These are phyloP conservation scores for Gadopsis marmoratus DNA, from an alignment of 2,797 vertebrate genomes.

Conservation along the genomic window DNA sequence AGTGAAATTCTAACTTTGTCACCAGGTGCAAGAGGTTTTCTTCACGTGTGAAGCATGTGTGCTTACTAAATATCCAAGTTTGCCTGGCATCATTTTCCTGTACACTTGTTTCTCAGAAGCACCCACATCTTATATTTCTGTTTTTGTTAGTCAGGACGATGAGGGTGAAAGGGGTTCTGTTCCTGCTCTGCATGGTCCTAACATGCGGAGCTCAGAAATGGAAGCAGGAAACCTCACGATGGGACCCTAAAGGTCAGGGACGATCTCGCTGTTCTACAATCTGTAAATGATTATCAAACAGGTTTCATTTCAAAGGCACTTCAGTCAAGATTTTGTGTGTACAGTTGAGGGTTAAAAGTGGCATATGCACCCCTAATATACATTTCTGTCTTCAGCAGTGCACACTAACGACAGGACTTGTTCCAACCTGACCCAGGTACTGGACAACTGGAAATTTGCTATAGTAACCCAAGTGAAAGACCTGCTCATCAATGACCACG, in stretches of 20 bases:
- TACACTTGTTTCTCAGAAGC: neutral
- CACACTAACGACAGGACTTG: constrained; percentile 79
- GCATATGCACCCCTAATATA: neutral
- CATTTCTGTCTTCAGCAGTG: constrained; percentile 59
- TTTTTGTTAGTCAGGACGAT: constrained; percentile 50
- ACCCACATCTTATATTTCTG: constrained; percentile 22
- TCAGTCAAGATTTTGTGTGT: neutral
- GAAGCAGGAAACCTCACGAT: constrained; percentile 70
- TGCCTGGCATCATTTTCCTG: neutral
- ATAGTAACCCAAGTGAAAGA: constrained; percentile 89
- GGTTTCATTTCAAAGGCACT: neutral
- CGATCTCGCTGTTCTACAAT: constrained; percentile 10
- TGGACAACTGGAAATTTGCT: constrained; percentile 94
- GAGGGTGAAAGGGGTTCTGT: constrained; percentile 61
- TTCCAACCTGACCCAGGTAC: constrained; percentile 89
- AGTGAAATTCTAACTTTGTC: neutral
- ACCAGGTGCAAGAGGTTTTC: neutral
- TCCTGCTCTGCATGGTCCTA: constrained; percentile 78
- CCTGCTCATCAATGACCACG: constrained; percentile 89
- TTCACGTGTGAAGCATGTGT: neutral
- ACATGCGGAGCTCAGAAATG: constrained; percentile 75
- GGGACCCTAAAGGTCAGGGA: constrained; percentile 78
- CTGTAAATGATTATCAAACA: neutral
- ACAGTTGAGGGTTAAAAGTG: neutral
- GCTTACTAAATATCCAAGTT: neutral